Base-by-base conservation (phyloP, 2,888 invertebrate species). In the Ecliptopera silaceata region DNA sequence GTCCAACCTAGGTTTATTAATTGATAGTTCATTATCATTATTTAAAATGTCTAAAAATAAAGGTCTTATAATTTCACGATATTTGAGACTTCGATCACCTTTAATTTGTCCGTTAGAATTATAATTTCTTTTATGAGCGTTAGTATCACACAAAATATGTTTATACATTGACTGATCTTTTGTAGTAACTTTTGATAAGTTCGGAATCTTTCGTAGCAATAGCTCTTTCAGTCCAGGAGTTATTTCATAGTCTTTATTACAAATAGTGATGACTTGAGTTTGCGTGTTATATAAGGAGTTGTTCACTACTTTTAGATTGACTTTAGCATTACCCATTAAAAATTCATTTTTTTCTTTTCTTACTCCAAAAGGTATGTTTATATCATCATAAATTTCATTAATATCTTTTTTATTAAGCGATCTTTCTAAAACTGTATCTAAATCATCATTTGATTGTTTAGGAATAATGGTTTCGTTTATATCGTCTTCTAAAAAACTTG, bases 11-110 rank as follows among this genome's bases (percentile, higher is more conserved):
- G n/a, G n/a, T n/a, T n/a, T 15, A 26, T 43, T 17, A 15, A 29
- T 5, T 6, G 11, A 18, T 29, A 29, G 42, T 45, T 13, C 32
- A 29, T 32, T 15, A 4, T 15, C 6, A 39, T 10, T 12, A 10
- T 32, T 38, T 26, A 6, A 26, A 15, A n/a, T n/a, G 13, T 20
- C 6, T n/a, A 17, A 8, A 12, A 47, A 29, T 15, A 47, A 17
- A 10, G 48, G 48, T 18, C 39, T 54, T 4, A 48, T 48, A 1
- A 54, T 36, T 0, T 31, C 10, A 1, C 10, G 5, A 6, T 54
- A 54, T 31, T 54, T 54, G 10, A 1, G 4, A 1, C 54, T 20
- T 20, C 22, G 48, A 13, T 48, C 17, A 36, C 48, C 17, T 38
- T 4, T 20, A 20, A 20, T 20, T 4, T 3, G 20, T 20, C 4